Base-by-base conservation (phyloP, 2,797 vertebrate genomes). In the Notolabrus celidotus region DNA sequence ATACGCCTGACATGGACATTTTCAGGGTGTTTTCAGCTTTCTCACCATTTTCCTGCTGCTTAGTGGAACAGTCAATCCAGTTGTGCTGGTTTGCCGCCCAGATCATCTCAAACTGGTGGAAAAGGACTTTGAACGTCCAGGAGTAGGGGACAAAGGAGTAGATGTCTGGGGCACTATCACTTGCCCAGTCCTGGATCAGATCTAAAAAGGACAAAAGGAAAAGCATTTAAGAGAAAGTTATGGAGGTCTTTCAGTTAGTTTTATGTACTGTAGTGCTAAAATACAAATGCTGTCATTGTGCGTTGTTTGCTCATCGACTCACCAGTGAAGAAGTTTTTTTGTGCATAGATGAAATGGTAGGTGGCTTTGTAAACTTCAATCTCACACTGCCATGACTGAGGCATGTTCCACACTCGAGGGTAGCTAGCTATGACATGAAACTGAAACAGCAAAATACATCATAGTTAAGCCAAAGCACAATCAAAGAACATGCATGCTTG, bases 1-100 rank as follows among this genome's bases (percentile, higher is more conserved):
- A 25, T 41, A 45, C 29, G n/a, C 43, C 3, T 20, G 41, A 22
- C 8, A 27, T 19, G 7, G 27, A 33, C 31, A 46, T 16, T 52
- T 17, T 41, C 4, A n/a, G n/a, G n/a, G n/a, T n/a, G n/a, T 34
- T 58, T 12, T 29, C 38, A 14, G 51, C 12, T 38, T 39, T 17
- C 85, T 93, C 77, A 99, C 98, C 97, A 63, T 99, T 99, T 93
- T 99, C 98, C 74, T 99, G 98, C 38, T 99, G 98, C 85, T 99
- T 99, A 72, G 98, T 99, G 67, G 98, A 99, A 82, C 98, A 99
- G 83, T 99, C 98, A 8, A 99, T 96, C 98, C 98, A 99, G 84
- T 99, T 99, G 84, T 99, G 97, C 52, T 99, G 97, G 93, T 99
- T 99, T 62, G 97, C 97, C 0, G 97, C 97, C 98, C 98, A 99